These are phyloP conservation scores for Urosaurus nigricauda DNA, from an alignment of 2,797 vertebrate genomes.

Conservation along the genomic window DNA sequence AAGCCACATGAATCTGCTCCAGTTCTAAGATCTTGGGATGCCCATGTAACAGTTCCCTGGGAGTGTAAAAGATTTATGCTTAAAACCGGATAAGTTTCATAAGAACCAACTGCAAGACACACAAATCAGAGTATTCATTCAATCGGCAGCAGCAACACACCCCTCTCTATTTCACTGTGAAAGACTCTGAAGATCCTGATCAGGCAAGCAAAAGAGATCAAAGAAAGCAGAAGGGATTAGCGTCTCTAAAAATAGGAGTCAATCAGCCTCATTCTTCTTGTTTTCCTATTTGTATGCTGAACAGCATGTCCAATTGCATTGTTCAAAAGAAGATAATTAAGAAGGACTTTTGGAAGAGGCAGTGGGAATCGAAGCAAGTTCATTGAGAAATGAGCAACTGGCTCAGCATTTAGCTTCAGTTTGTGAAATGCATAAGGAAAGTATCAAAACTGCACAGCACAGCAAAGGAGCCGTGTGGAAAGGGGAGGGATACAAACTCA, in stretches of 20 bases:
- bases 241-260: constrained; percentile 17
- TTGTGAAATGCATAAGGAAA: constrained; percentile 37
- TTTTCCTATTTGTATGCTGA: constrained; percentile 22
- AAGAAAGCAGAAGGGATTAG: constrained; percentile 41
- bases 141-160: neutral
- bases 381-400: constrained; percentile 35
- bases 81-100: neutral
- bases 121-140: neutral
- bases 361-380: neutral
- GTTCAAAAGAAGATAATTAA: constrained; percentile 46
- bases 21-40: neutral
- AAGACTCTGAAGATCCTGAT: constrained; percentile 32
- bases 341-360: constrained; percentile 12
- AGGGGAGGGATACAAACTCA: neutral
- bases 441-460: constrained; percentile 36
- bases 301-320: neutral
- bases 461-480: neutral
- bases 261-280: constrained; percentile 34
- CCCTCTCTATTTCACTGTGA: neutral
- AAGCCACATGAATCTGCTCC: no score
- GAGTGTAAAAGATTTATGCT: neutral
- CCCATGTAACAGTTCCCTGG: neutral
- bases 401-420: constrained; percentile 41
- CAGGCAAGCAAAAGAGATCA: constrained; percentile 27
- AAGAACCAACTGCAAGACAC: neutral